Evolutionary conservation across 2,113 vertebrate species (phyloP), one percentile per base, ranked within the genome.

Genomic region (Trematomus loennbergii): DNA sequence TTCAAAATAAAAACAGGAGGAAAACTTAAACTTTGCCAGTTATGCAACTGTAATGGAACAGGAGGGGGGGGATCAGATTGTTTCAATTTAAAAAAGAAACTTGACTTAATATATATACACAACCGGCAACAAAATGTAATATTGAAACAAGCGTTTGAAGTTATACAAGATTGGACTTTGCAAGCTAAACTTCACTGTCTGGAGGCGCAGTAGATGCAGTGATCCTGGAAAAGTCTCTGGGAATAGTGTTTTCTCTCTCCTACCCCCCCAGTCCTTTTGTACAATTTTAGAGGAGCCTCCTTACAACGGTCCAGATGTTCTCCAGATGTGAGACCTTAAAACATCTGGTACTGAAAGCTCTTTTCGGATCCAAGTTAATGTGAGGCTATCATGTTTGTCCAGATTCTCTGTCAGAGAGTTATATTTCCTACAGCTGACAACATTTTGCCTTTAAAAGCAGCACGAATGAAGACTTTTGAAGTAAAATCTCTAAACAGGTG

Each of bases 261-360:
- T 29, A 12, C 61, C 61, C 20, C 60, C 60, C 59, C 46, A 69
- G 60, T 70, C 74, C 57, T 69, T 78, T 85, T 73, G 54, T 77
- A 85, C 75, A 81, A 78, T 81, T 90, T 88, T 75, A 76, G 82
- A 66, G 85, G 88, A 80, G 88, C 82, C 87, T 92, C 73, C 74
- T 82, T 82, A 75, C 88, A 93, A 89, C 48, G 3, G 80, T 55
- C 84, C 94, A 96, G 94, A 95, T 95, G 94, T 93, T 89, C 82
- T 81, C 89, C 94, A 95, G 94, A 95, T 96, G 94, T 94, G 87
- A 83, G 77, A 82, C 84, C 83, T 90, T 87, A 59, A 91, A 88
- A 93, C 94, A 95, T 95, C 89, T 95, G 94, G 85, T 82, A 82
- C 84, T 74, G 64, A 92, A 89, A 89, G 59, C 78, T 85, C 54